Base-by-base conservation (phyloP, 2,113 vertebrate genomes). In the Lampris megalopsis region DNA sequence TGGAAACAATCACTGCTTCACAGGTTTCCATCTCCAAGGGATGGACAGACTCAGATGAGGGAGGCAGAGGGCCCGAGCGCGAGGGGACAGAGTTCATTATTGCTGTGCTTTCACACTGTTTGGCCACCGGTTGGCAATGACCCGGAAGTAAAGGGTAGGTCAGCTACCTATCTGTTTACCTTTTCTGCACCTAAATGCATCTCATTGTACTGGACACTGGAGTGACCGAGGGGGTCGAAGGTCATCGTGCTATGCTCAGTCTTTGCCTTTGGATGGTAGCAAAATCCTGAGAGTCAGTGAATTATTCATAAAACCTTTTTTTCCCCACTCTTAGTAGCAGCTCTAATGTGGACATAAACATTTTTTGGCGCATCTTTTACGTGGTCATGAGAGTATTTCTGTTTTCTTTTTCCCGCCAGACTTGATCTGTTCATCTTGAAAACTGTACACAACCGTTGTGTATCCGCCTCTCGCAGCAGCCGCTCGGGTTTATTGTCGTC, bases 1-100 rank as follows among this genome's bases (percentile, higher is more conserved):
- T 94, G 94, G 95, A 97, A 97, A 94, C 95, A 95, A 95, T 95
- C 94, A 94, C 92, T 95, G 95, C 95, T 93, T 94, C 93, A 94
- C 94, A 96, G 95, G 96, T 97, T 95, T 94, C 95, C 94, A 96
- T 97, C 96, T 97, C 93, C 93, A 91, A 92, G 93, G 95, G 91
- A 90, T 83, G 89, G 89, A 90, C 36, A 38, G 94, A 94, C 95
- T 91, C 92, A 95, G 96, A 97, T 96, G 94, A 96, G 94, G 88
- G 88, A 90, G 85, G 88, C 91, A 92, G 89, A 80, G 89, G 92
- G 87, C 88, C 89, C 41, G 79, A 88, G 86, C 87, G 83, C 90
- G 81, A 91, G 91, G 90, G 84, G 92, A 94, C 93, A 91, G 91
- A 93, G 92, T 92, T 93, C 84, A 93, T 93, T 93, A 93, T 79